A percentile compares a stretch with the other conserved stretches of the same genome.
Conservation (phyloP, 2,888 invertebrate species). For the Congeria kusceri region DNA sequence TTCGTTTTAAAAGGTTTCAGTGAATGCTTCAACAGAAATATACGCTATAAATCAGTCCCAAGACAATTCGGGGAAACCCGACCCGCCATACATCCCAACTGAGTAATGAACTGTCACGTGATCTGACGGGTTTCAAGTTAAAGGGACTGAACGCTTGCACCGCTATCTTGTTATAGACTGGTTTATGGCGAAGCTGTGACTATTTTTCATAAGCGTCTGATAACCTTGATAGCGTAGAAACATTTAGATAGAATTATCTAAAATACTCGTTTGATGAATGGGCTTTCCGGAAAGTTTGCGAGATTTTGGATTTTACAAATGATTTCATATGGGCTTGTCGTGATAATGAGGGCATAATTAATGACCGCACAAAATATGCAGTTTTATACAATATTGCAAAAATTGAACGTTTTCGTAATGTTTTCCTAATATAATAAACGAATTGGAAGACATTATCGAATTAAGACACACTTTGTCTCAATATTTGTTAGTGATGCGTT, state of each 20-base stretch:
- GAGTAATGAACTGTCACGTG: conserved; percentile 65
- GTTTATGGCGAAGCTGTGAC: conserved; percentile 66
- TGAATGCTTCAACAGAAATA: conserved; percentile 6
- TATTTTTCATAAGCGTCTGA: conserved; percentile 64
- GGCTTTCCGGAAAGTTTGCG: conserved; percentile 40
- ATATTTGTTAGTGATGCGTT: too few relatives aligned
- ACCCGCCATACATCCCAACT: conserved; percentile 44
- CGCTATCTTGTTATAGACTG: conserved; percentile 60
- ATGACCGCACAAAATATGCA: conserved; percentile 36
- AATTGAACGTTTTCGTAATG: too few relatives aligned
- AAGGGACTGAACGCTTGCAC: conserved; percentile 47
- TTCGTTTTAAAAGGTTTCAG: not conserved
- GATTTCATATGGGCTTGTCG: conserved; percentile 56
- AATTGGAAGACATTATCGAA: too few relatives aligned
- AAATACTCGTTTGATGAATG: conserved; percentile 54
- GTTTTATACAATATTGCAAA: conserved; percentile 4
- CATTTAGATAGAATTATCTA: conserved; percentile 67
- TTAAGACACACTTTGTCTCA: too few relatives aligned
- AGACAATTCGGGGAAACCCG: conserved; percentile 49
- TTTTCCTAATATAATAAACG: too few relatives aligned
- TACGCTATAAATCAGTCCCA: conserved; percentile 33
- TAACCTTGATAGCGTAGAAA: conserved; percentile 54
- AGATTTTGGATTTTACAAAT: conserved; percentile 58
- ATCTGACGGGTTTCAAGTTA: conserved; percentile 57
- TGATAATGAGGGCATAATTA: conserved; percentile 52